A percentile compares a stretch with the other conserved stretches of the same genome.
These are phyloP conservation scores for Stegostoma tigrinum DNA, from an alignment of 2,113 vertebrate species.

Conservation along the genomic window DNA sequence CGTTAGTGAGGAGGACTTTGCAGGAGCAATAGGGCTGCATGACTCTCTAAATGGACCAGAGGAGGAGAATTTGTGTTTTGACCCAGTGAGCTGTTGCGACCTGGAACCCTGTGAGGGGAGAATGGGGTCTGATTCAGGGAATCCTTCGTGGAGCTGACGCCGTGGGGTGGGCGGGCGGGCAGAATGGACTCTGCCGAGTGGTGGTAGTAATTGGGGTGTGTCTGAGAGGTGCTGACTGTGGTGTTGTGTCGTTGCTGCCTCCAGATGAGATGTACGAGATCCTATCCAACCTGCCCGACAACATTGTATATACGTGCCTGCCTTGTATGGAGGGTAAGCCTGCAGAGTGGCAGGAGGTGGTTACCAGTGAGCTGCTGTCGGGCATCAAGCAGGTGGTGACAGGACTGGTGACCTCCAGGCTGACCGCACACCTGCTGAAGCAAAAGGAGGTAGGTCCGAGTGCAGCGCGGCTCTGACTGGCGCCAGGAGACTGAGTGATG, in stretches of 20 bases:
- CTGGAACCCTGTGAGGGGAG: too few relatives aligned
- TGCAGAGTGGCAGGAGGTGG: conserved; percentile 73
- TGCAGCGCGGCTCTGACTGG: background rate
- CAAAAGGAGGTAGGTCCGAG: conserved; percentile 64
- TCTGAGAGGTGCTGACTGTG: background rate
- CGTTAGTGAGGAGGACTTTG: too few relatives aligned
- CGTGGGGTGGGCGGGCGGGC: too few relatives aligned
- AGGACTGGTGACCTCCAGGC: conserved; percentile 68
- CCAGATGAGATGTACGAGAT: conserved; percentile 86
- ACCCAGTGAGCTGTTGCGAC: too few relatives aligned
- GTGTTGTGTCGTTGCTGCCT: background rate
- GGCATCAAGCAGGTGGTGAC: conserved; percentile 78
- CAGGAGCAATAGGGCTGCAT: too few relatives aligned
- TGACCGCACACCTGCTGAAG: conserved; percentile 66
- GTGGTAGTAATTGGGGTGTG: too few relatives aligned
- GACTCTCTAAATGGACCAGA: too few relatives aligned
- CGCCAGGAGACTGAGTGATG: too few relatives aligned
- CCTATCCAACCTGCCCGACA: conserved; percentile 80
- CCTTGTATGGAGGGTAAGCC: conserved; percentile 68
- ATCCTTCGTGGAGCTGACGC: too few relatives aligned
- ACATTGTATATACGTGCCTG: conserved; percentile 77
- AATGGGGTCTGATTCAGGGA: too few relatives aligned
- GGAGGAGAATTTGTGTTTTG: too few relatives aligned
- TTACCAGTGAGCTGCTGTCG: conserved; percentile 67
- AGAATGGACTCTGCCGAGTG: background rate